phyloP scores from a whole-genome alignment of 1,140 invertebrate species.

The Drosophila neocordata region DNA sequence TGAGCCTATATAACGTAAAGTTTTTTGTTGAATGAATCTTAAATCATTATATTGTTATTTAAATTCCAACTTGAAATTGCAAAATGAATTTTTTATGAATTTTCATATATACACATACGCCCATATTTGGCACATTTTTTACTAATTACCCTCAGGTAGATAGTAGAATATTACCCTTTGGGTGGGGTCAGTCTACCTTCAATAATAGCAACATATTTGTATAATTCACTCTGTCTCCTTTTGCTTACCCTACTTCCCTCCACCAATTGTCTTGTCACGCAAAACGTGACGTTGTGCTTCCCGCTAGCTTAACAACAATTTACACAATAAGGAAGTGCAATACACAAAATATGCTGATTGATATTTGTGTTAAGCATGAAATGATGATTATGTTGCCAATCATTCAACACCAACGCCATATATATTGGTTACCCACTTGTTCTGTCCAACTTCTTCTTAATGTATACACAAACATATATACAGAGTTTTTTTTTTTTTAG shows the following conservation, averaged over 20 bases:
- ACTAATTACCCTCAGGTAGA: conserved; percentile 2
- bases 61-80: not conserved
- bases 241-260: not conserved
- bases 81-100: too few relatives aligned
- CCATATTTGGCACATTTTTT: conserved; percentile 1
- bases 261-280: conserved; percentile 23
- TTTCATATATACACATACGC: not conserved
- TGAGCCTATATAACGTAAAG: too few relatives aligned
- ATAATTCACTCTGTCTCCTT: not conserved
- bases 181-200: not conserved
- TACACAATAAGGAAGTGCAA: conserved; percentile 54
- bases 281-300: conserved; percentile 37
- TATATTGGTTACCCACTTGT: not conserved
- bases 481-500: too few relatives aligned
- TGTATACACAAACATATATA: conserved; percentile 18
- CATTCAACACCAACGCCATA: conserved; percentile 20
- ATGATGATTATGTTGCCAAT: conserved; percentile 52
- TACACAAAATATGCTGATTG: conserved; percentile 8
- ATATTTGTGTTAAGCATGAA: conserved; percentile 4
- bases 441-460: not conserved
- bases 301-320: conserved; percentile 31
- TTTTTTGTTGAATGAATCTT: too few relatives aligned
- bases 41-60: not conserved
- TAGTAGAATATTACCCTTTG: not conserved
- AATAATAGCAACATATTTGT: conserved; percentile 1